Evolutionary conservation across 2,113 vertebrate genomes (phyloP), one percentile per base, ranked within the genome.

Genomic region (Glaucomys volans): DNA sequence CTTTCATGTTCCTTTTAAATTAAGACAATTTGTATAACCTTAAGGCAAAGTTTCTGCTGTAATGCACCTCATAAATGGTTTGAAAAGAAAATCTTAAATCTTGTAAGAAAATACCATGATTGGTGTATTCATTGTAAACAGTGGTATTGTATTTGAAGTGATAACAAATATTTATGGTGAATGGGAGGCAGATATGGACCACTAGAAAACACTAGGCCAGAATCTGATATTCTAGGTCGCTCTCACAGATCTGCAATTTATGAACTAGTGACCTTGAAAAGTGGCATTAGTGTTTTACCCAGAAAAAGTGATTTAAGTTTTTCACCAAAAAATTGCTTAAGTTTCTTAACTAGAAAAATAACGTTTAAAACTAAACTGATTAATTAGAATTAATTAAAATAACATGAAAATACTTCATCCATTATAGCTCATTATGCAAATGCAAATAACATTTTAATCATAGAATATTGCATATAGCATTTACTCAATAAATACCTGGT

Each of bases 11-110:
- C 9, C 22, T 67, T 95, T 75, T 54, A 74, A 72, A 37, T 66
- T 89, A 81, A 82, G 11, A 91, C 47, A 80, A 72, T 35, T 75
- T 52, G 32, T 71, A 32, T 37, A 72, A 24, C 52, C 44, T 77
- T 64, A 91, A 44, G 35, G 5, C 4, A 37, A 14, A 72, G 14
- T 84, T 93, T 80, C 40, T 92, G 35, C 12, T 72, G 1, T 47
- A 47, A 35, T 74, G 42, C 1, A 87, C 62, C 93, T 3, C 20
- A 75, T 67, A n/a, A 72, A n/a, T 95, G 5, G 4, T 66, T 85
- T 91, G 26, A 95, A 75, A 77, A 76, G 40, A 57, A 32, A 82
- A 91, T 35, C 17, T 57, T 96, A 67, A 32, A 22, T 90, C 10
- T 75, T 13, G 2, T 4, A 83, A 94, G 17, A 16, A 92, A 81